Percentiles rank a stretch among this genome's conserved stretches.
These are phyloP conservation scores for Buphagus erythrorhynchus DNA, from an alignment of 2,797 vertebrate species.

Conservation along the genomic window DNA sequence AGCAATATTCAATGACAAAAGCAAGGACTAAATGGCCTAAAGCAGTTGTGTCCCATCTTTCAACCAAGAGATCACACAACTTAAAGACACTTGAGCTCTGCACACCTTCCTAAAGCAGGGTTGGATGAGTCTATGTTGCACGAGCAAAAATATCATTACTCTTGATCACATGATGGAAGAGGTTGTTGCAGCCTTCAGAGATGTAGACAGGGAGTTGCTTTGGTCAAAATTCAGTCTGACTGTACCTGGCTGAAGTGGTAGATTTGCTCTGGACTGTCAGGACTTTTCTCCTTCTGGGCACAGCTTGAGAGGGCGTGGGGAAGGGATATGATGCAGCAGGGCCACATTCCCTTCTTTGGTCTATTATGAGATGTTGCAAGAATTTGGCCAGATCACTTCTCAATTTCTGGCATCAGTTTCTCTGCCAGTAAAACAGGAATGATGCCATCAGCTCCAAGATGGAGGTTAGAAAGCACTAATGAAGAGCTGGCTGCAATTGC, in stretches of 20 bases:
- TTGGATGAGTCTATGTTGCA: background rate
- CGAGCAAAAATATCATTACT: background rate
- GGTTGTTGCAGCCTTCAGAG: background rate
- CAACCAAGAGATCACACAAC: background rate
- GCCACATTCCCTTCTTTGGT: background rate
- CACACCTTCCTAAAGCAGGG: background rate
- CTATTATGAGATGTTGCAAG: background rate
- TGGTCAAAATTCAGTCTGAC: background rate
- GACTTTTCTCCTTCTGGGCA: background rate
- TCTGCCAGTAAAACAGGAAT: background rate
- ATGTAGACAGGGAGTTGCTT: background rate
- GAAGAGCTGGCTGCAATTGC: conserved; percentile 30
- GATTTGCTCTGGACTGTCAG: background rate
- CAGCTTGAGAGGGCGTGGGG: fast-evolving
- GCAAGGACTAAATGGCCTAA: background rate
- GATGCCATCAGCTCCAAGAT: conserved; percentile 4
- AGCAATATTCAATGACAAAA: background rate
- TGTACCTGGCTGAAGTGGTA: background rate
- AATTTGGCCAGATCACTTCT: background rate
- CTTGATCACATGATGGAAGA: fast-evolving
- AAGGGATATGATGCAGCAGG: background rate
- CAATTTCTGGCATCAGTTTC: background rate
- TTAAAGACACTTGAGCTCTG: background rate
- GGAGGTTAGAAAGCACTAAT: conserved; percentile 26
- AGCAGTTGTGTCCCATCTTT: background rate